Evolutionary conservation across 2,888 invertebrate species (phyloP), one percentile per base, ranked within the genome.

Genomic region (Exephanes ischioxanthus): DNA sequence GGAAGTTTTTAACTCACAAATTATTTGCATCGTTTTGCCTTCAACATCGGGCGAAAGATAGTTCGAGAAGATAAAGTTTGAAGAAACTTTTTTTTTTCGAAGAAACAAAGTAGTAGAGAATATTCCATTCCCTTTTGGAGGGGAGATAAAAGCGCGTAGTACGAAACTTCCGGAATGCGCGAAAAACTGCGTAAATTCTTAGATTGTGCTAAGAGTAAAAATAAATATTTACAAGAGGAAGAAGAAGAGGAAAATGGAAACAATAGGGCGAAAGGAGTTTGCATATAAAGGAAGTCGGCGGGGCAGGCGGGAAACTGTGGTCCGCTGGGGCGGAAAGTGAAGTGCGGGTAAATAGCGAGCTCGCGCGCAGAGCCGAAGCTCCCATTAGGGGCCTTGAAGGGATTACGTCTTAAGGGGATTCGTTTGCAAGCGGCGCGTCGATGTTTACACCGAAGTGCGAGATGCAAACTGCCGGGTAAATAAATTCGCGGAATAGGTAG

Each of bases 231-330:
- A 37, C 19, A 4, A 48, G 45, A 45, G 33, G 66, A 66, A 61
- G 41, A 19, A 22, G 41, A 63, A 71, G 37, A 58, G 19, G 41
- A 26, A 26, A 30, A 80, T 14, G 55, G 55, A 66, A 55, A 80
- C 63, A 72, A 77, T 72, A 58, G 67, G 48, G 22, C 55, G 51
- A 61, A 41, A 71, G 19, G 77, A 22, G 55, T 30, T 22, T 77
- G 80, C 68, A 84, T 77, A 81, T 80, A 78, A 81, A 81, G 51
- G 58, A 84, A 68, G 67, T 22, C 51, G 77, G 70, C 51, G 51
- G 41, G 61, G 73, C 37, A 19, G n/a, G 55, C 30, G 41, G 22
- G 26, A 48, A 5, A 19, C 14, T 14, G 14, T 6, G 45, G 11
- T 48, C 22, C 37, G 16, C 14, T 19, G 61, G 11, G 16, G 70